Percentiles rank a stretch among this genome's conserved stretches.
Evolutionary conservation across 2,888 invertebrate species (phyloP).

Genomic region (Spilarctia lutea): DNA sequence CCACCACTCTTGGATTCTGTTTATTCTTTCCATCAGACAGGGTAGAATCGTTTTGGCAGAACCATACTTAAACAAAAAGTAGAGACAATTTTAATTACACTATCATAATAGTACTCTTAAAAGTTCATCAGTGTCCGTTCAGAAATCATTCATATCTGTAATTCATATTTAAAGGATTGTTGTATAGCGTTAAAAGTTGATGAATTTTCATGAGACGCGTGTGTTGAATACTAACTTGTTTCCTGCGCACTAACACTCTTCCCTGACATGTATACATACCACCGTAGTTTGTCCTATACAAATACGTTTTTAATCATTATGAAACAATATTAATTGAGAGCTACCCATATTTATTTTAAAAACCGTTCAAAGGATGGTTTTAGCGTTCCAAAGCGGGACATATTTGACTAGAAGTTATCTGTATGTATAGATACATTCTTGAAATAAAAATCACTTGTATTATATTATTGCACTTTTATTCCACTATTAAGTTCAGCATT

Average conservation of each 20-base stretch:
- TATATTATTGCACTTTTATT: too few relatives aligned
- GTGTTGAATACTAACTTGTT: constrained; percentile 48
- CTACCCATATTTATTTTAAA: not conserved
- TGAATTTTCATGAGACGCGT: constrained; percentile 44
- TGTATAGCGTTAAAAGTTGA: constrained; percentile 31
- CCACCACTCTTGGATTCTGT: too few relatives aligned
- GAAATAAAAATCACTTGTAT: too few relatives aligned
- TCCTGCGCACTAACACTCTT: constrained; percentile 29
- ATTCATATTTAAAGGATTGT: constrained; percentile 33
- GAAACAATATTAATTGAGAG: not conserved
- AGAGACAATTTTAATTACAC: not conserved
- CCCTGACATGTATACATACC: not conserved
- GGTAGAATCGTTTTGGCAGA: too few relatives aligned
- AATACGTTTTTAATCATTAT: not conserved
- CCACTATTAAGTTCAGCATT: too few relatives aligned
- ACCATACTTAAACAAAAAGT: not conserved
- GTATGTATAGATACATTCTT: not conserved
- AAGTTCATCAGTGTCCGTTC: constrained; percentile 22
- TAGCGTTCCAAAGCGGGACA: not conserved
- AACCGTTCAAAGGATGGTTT: not conserved
- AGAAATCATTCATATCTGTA: constrained; percentile 25
- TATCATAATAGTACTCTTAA: not conserved
- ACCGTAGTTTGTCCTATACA: constrained; percentile 1
- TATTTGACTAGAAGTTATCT: not conserved
- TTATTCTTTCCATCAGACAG: too few relatives aligned